These are phyloP conservation scores for Heterocephalus glaber DNA, from an alignment of 2,113 vertebrate genomes.

Conservation along the genomic window DNA sequence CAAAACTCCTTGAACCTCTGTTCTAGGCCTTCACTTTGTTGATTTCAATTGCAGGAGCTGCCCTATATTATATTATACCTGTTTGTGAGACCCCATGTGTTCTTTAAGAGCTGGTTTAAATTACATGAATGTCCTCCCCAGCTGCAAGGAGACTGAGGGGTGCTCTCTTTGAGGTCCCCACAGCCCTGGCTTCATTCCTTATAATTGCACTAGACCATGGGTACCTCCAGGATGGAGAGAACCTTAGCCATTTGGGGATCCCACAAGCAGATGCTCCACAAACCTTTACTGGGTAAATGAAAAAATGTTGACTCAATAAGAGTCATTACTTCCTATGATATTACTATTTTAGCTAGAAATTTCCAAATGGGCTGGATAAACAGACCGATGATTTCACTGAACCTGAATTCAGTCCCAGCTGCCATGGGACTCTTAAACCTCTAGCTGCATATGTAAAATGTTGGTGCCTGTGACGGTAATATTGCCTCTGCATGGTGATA, in stretches of 20 bases:
- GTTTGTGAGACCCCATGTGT: neutral
- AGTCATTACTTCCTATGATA: fast-evolving
- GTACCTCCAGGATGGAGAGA: neutral
- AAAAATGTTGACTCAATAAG: neutral
- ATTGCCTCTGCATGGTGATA: fast-evolving
- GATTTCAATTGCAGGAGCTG: neutral
- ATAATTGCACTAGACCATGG: fast-evolving
- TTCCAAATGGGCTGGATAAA: neutral
- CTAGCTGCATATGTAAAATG: neutral
- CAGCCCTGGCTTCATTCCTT: neutral
- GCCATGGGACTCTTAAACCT: fast-evolving
- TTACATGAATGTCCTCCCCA: neutral
- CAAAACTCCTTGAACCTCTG: fast-evolving
- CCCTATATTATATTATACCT: neutral
- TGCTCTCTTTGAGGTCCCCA: neutral
- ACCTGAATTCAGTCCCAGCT: too few relatives aligned
- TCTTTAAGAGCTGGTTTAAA: neutral
- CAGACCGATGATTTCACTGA: neutral
- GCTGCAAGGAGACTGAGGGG: neutral
- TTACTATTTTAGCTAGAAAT: neutral
- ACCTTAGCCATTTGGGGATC: neutral
- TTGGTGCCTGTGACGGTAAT: neutral
- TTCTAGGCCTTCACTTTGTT: neutral
- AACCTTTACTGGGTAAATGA: neutral
- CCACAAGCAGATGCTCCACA: neutral